Conservation (phyloP, 2,113 vertebrate species). For the Chascanopsetta lugubris region DNA sequence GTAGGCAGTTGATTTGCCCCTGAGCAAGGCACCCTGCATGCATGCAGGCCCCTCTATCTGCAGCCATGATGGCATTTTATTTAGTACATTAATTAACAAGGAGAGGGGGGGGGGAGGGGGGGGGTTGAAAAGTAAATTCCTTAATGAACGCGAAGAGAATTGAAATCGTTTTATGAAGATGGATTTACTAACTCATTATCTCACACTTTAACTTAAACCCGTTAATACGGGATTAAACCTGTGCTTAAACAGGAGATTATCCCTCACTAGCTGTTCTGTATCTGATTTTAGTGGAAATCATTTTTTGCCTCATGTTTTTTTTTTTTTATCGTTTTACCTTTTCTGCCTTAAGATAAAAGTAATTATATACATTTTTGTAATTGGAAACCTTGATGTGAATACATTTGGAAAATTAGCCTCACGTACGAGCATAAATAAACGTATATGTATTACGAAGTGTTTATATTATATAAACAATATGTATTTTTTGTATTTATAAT, state of each 20-base stretch:
- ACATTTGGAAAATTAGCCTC: no score
- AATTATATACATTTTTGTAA: no score
- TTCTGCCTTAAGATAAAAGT: constrained; percentile 6
- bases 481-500: no score
- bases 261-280: constrained; percentile 2
- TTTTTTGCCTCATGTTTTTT: no score
- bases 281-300: not conserved
- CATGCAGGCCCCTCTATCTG: constrained; percentile 70
- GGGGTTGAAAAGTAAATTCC: constrained; percentile 44
- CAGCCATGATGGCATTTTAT: constrained; percentile 69
- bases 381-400: no score
- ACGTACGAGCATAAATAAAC: no score
- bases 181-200: not conserved
- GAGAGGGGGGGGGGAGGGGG: no score
- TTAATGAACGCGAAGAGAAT: constrained; percentile 1
- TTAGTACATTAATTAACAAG: constrained; percentile 45
- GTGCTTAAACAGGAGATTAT: constrained; percentile 6
- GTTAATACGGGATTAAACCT: not conserved
- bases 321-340: constrained; percentile 4
- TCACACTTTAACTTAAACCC: not conserved
- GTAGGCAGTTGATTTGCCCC: constrained; percentile 67
- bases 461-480: no score
- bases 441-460: no score
- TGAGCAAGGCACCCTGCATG: constrained; percentile 79
- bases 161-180: not conserved